Percentiles rank a stretch among this genome's conserved stretches.
Evolutionary conservation across 1,140 invertebrate species (phyloP).

Genomic region (Propsilocerus akamusi): DNA sequence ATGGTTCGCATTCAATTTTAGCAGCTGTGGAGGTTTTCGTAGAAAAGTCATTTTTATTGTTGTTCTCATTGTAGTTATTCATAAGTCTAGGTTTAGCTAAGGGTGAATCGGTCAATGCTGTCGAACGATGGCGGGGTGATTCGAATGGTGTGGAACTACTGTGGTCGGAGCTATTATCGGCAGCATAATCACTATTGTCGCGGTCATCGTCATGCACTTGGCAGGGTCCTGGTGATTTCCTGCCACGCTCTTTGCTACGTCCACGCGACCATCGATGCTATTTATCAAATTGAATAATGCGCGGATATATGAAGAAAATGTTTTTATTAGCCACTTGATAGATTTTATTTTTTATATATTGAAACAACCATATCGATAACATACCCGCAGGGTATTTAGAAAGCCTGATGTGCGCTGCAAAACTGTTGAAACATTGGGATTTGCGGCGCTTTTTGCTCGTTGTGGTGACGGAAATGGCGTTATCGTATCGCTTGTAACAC

Average conservation of each 20-base stretch:
- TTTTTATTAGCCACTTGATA: background rate
- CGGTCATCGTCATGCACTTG: constrained; percentile 22
- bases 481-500: constrained; percentile 19
- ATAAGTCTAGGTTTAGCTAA: constrained; percentile 1
- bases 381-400: constrained; percentile 41
- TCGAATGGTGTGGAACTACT: constrained; percentile 45
- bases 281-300: too few relatives aligned
- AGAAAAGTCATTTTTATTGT: background rate
- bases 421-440: constrained; percentile 30
- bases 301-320: too few relatives aligned
- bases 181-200: constrained; percentile 48
- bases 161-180: constrained; percentile 51
- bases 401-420: constrained; percentile 51
- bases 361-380: too few relatives aligned
- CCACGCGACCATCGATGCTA: constrained; percentile 41
- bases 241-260: constrained; percentile 36
- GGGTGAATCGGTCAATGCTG: constrained; percentile 16
- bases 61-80: background rate
- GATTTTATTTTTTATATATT: background rate
- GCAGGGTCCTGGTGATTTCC: constrained; percentile 23
- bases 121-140: constrained; percentile 37
- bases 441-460: constrained; percentile 25
- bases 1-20: constrained; percentile 2
- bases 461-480: constrained; percentile 25
- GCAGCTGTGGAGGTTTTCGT: background rate